A percentile compares a stretch with the other conserved stretches of the same genome.
Evolutionary conservation across 1,140 invertebrate species (phyloP).

Genomic region (Trissolcus basalis): DNA sequence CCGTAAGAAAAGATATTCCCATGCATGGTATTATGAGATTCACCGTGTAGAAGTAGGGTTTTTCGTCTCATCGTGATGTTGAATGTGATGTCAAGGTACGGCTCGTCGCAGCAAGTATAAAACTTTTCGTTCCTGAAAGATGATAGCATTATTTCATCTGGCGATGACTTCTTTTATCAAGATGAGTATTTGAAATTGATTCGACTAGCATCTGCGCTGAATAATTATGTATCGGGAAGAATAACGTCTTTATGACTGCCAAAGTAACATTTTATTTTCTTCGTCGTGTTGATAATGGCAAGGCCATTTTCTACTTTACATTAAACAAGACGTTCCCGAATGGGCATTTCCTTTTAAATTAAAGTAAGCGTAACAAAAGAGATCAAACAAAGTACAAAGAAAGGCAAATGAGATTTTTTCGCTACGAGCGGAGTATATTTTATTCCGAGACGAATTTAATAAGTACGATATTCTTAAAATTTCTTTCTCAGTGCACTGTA

Average conservation of each 20-base stretch:
- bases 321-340: constrained; percentile 37
- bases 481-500: background rate
- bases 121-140: constrained; percentile 90
- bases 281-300: constrained; percentile 30
- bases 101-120: constrained; percentile 97
- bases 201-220: too few species aligned
- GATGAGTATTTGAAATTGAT: too few species aligned
- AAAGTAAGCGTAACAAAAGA: constrained; percentile 34
- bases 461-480: background rate
- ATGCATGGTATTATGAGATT: constrained; percentile 98
- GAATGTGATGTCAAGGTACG: constrained; percentile 98
- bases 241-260: too few species aligned
- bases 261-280: constrained; percentile 17
- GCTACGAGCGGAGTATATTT: constrained; percentile 5
- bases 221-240: too few species aligned
- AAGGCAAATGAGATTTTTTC: constrained; percentile 18
- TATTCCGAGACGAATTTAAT: constrained; percentile 21
- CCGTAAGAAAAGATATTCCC: constrained; percentile 98
- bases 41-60: constrained; percentile 97
- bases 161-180: too few species aligned
- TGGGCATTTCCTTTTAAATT: constrained; percentile 36
- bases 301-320: constrained; percentile 33
- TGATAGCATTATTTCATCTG: too few species aligned
- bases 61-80: constrained; percentile 98
- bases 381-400: constrained; percentile 29